phyloP scores from a whole-genome alignment of 2,888 invertebrate genomes.

The Mamestra brassicae region DNA sequence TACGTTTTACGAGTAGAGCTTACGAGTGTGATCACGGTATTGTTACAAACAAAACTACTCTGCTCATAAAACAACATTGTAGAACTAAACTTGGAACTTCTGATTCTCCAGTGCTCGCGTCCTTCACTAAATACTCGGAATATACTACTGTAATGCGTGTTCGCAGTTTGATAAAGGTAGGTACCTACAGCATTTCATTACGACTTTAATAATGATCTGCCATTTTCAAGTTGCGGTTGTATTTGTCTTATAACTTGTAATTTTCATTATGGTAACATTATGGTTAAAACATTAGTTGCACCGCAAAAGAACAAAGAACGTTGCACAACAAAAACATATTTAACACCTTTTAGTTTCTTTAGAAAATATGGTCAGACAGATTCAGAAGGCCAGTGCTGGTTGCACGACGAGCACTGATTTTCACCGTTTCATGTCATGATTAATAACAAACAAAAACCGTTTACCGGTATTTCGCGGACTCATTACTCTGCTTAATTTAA shows the following conservation, averaged over 20 bases:
- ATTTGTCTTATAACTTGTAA: slow-evolving; percentile 19
- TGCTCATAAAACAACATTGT: background rate
- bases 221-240: slow-evolving; percentile 28
- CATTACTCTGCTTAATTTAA: background rate
- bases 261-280: slow-evolving; percentile 24
- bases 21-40: background rate
- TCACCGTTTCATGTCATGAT: background rate
- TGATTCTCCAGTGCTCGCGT: slow-evolving; percentile 1
- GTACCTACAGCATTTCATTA: slow-evolving; percentile 18
- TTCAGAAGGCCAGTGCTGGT: slow-evolving; percentile 4
- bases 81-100: background rate
- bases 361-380: background rate
- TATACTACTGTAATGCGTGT: slow-evolving; percentile 9
- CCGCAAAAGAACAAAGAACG: slow-evolving; percentile 29
- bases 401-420: background rate
- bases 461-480: background rate
- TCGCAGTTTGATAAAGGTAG: slow-evolving; percentile 2
- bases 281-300: slow-evolving; percentile 34
- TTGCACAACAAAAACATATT: slow-evolving; percentile 21
- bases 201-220: slow-evolving; percentile 21
- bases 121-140: slow-evolving; percentile 3
- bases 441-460: background rate
- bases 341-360: slow-evolving; percentile 13
- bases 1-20: slow-evolving; percentile 48
- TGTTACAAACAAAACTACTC: slow-evolving; percentile 3